Evolutionary conservation across 2,888 invertebrate genomes (phyloP).

Genomic region (Tenthredo notha): DNA sequence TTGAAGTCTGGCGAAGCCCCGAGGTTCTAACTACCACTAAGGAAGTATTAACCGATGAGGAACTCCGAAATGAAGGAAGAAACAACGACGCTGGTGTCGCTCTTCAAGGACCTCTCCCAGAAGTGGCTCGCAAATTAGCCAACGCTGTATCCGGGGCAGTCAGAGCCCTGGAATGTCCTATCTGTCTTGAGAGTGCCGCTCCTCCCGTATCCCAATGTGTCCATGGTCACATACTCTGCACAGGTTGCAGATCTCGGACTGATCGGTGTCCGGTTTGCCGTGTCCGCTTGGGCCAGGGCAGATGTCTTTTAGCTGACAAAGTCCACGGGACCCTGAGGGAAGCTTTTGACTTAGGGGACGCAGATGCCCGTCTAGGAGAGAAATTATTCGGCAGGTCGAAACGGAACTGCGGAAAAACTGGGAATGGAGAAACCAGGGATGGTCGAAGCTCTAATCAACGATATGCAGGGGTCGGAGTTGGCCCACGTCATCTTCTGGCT

Average conservation of each 20-base stretch:
- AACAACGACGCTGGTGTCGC: slow-evolving; percentile 58
- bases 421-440: background rate
- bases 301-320: slow-evolving; percentile 74
- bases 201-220: slow-evolving; percentile 84
- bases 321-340: slow-evolving; percentile 71
- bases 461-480: slow-evolving; percentile 21
- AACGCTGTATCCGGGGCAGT: slow-evolving; percentile 72
- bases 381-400: slow-evolving; percentile 57
- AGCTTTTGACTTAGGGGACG: slow-evolving; percentile 65
- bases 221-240: slow-evolving; percentile 83
- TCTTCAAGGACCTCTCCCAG: slow-evolving; percentile 73
- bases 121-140: slow-evolving; percentile 71
- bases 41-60: slow-evolving; percentile 56
- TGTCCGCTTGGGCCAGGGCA: slow-evolving; percentile 77
- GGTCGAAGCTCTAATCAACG: slow-evolving; percentile 58
- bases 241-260: slow-evolving; percentile 81
- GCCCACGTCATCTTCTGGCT: slow-evolving; percentile 53
- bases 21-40: slow-evolving; percentile 47
- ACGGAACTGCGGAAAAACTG: background rate
- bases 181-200: slow-evolving; percentile 83
- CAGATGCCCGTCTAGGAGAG: slow-evolving; percentile 56
- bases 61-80: slow-evolving; percentile 54
- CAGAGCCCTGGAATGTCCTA: slow-evolving; percentile 81
- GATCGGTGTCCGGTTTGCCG: slow-evolving; percentile 83
- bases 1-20: slow-evolving; percentile 71